Percentiles rank a stretch among this genome's conserved stretches.
Conservation (phyloP, 2,888 invertebrate species). For the Spatulosminthurus flaviceps region DNA sequence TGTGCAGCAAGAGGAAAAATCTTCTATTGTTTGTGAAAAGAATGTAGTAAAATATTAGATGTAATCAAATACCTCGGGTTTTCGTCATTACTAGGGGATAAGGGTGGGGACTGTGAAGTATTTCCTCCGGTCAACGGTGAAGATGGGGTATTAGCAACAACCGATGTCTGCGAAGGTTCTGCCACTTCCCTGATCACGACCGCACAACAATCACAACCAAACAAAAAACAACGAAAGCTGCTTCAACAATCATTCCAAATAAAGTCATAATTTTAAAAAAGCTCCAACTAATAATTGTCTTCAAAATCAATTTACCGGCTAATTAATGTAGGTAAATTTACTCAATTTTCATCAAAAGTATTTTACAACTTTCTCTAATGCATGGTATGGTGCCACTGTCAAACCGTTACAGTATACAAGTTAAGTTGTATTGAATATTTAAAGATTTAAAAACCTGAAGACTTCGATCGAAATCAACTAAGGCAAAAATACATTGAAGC, state of each 20-base stretch:
- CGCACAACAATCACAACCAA: not conserved
- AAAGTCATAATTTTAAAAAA: not conserved
- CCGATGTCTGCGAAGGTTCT: constrained; percentile 51
- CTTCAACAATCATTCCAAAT: not conserved
- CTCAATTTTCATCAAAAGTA: too few relatives aligned
- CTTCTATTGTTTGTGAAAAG: too few relatives aligned
- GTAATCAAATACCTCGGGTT: constrained; percentile 53
- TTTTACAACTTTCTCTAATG: too few relatives aligned
- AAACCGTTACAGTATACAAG: too few relatives aligned
- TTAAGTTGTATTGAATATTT: too few relatives aligned
- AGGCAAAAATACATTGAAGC: too few relatives aligned
- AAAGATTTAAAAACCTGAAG: too few relatives aligned
- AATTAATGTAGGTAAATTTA: too few relatives aligned
- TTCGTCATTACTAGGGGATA: constrained; percentile 61
- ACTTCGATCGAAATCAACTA: too few relatives aligned
- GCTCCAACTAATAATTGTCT: not conserved
- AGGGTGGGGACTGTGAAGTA: constrained; percentile 59
- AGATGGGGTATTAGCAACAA: not conserved
- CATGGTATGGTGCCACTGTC: too few relatives aligned
- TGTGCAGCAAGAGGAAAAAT: too few relatives aligned
- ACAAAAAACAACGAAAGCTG: not conserved
- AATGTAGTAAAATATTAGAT: constrained; percentile 19
- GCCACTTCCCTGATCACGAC: constrained; percentile 48
- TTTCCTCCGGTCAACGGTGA: constrained; percentile 38
- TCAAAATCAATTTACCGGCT: too few relatives aligned